Evolutionary conservation across 2,888 invertebrate genomes (phyloP), one percentile per base, ranked within the genome.

Genomic region (Caprella mutica): DNA sequence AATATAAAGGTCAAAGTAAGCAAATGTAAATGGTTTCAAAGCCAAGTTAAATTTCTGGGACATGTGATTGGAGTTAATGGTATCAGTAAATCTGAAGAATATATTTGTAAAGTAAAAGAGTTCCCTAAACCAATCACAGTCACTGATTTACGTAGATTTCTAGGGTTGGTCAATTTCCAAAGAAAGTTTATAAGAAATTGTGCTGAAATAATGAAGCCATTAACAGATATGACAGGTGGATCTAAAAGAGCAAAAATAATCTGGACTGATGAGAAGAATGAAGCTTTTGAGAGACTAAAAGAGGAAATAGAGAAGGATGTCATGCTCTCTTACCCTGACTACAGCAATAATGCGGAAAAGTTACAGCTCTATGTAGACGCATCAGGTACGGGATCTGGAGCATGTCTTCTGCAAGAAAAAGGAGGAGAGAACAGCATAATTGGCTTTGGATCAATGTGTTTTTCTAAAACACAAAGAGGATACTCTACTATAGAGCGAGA

Each of bases 401-500:
- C 52, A 4, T n/a, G 33, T 1, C 23, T 52, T 12, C 26, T 24
- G 2, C 52, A 52, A 17, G 26, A 23, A 1, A 33, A 52, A 29
- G 9, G 38, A 5, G 23, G 14, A 1, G 23, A 52, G 4, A 30
- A 26, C 12, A 35, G 14, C 33, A 30, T 52, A 2, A 5, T 52
- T 6, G 52, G 35, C 1, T 52, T 30, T 6, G 52, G 23, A 9
- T 30, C 17, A 21, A 38, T 26, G 4, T 35, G 35, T 6, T 52
- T 52, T n/a, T 35, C 33, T 17, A 35, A 52, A 9, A 38, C 38
- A 2, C 29, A 52, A 26, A 1, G 24, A 19, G 38, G 38, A 9
- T 52, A 52, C 38, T 35, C 35, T 9, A 30, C 52, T 24, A 38
- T 30, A 6, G 52, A 52, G 5, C 27, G 35, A 3, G 52, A 52